Percentiles rank a stretch among this genome's conserved stretches.
phyloP scores from a whole-genome alignment of 2,113 vertebrate species.

The Eurystomus gularis region DNA sequence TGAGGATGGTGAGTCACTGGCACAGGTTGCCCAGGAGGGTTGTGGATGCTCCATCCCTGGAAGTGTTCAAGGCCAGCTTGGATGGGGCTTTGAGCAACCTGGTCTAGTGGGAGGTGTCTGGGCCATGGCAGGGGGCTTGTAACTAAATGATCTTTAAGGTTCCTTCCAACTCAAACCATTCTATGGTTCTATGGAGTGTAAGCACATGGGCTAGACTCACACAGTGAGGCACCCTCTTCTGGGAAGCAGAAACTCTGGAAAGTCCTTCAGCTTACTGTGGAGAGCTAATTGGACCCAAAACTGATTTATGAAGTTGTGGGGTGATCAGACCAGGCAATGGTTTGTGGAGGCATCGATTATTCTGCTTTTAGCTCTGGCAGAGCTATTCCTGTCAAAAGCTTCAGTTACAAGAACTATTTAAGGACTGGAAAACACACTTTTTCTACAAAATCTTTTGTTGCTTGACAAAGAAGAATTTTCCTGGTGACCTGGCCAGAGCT shows the following conservation, averaged over 20 bases:
- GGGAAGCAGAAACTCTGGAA: neutral
- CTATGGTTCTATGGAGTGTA: accelerated
- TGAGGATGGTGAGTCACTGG: too few species aligned
- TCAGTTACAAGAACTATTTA: neutral
- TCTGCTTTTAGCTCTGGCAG: neutral
- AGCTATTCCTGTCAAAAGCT: neutral
- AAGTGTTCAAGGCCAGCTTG: too few species aligned
- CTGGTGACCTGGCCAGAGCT: neutral
- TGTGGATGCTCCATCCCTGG: too few species aligned
- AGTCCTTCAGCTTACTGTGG: neutral
- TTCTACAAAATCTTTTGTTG: neutral
- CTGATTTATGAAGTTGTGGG: neutral
- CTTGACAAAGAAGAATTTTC: neutral
- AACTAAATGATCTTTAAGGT: too few species aligned
- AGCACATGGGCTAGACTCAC: neutral
- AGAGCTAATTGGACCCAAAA: neutral
- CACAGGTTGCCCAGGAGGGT: too few species aligned
- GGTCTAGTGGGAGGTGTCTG: too few species aligned
- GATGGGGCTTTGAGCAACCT: too few species aligned
- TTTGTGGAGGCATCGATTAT: neutral
- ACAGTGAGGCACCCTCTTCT: accelerated
- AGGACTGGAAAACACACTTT: neutral
- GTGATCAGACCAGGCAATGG: neutral
- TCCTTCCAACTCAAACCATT: too few species aligned
- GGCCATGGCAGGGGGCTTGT: too few species aligned